Percentiles rank a stretch among this genome's conserved stretches.
Evolutionary conservation across 30 jellyfish, hydroid and myxozoan species (phyloP).

Genomic region (Aurelia aurita): DNA sequence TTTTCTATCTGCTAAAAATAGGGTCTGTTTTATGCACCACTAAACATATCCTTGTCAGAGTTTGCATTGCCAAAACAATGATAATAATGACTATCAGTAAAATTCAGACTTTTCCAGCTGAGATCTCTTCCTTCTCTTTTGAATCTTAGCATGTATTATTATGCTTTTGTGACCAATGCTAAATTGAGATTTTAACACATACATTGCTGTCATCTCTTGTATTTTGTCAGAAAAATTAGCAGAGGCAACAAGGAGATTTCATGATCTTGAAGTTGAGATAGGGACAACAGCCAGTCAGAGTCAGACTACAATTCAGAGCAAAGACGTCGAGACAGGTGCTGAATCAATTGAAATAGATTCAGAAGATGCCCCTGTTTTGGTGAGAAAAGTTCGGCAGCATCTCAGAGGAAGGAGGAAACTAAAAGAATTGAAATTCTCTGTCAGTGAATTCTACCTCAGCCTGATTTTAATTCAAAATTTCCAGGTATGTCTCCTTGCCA

Average conservation of each 20-base stretch:
- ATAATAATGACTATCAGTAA: too few species aligned
- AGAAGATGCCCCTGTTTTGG: constrained; percentile 20
- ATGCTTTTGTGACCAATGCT: too few species aligned
- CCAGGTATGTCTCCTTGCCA: constrained; percentile 52
- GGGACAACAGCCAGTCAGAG: constrained; percentile 40
- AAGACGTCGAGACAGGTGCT: constrained; percentile 29
- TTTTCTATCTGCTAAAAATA: too few species aligned
- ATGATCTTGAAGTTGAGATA: constrained; percentile 77
- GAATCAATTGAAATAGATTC: not conserved
- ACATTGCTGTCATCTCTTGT: not conserved
- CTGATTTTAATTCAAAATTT: constrained; percentile 86
- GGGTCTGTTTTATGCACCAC: too few species aligned
- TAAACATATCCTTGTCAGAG: too few species aligned
- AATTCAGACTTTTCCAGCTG: too few species aligned
- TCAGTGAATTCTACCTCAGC: constrained; percentile 91
- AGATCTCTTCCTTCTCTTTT: too few species aligned
- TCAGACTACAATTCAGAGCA: not conserved
- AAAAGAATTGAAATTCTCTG: constrained; percentile 88
- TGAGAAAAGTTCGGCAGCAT: constrained; percentile 2
- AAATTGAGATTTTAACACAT: too few species aligned
- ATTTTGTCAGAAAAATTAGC: constrained; percentile 87
- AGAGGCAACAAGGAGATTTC: constrained; percentile 89
- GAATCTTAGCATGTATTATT: too few species aligned
- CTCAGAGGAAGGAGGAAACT: constrained; percentile 62
- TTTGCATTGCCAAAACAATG: too few species aligned